Base-by-base conservation (phyloP, 2,797 vertebrate genomes). In the Pampus argenteus region DNA sequence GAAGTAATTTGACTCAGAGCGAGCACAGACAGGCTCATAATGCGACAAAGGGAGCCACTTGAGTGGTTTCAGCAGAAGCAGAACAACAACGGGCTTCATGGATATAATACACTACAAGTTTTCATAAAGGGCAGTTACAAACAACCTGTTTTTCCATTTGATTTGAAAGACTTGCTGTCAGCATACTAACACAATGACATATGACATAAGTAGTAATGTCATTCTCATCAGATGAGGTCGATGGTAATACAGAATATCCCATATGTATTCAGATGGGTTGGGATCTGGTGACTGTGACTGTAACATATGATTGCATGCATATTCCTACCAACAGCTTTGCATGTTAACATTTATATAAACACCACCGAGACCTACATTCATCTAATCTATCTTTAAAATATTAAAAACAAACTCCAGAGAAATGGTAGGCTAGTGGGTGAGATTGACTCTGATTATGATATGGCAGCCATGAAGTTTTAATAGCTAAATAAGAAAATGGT, bases 1-100 rank as follows among this genome's bases (percentile, higher is more conserved):
- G 34, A 50, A 60, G 74, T 79, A 76, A 90, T 66, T 65, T 78
- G 64, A 78, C 58, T 7, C n/a, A 2, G 23, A 0, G 20, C 3
- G 5, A 31, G 25, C 7, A 20, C 38, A 50, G 18, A 62, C 49
- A 40, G 0, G 31, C 14, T n/a, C 31, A 52, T 18, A 68, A 66
- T 60, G 63, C 8, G 15, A 42, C 66, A 74, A 59, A 66, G 44
- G 47, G 51, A 85, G 51, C 45, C 34, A 36, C 64, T 31, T 51
- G 45, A 67, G 76, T 64, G 45, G 28, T 70, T 74, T 79, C 34
- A 51, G 66, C 50, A 58, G 68, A 40, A 18, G n/a, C 25, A 47
- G 51, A 44, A 20, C 14, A 36, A n/a, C 9, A 45, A n/a, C 47
- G 61, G 72, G n/a, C 65, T 38, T 8, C 5, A 0, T 34, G 18